Conservation (phyloP, 2,888 invertebrate species). For the Acanthococcus lagerstroemiae region DNA sequence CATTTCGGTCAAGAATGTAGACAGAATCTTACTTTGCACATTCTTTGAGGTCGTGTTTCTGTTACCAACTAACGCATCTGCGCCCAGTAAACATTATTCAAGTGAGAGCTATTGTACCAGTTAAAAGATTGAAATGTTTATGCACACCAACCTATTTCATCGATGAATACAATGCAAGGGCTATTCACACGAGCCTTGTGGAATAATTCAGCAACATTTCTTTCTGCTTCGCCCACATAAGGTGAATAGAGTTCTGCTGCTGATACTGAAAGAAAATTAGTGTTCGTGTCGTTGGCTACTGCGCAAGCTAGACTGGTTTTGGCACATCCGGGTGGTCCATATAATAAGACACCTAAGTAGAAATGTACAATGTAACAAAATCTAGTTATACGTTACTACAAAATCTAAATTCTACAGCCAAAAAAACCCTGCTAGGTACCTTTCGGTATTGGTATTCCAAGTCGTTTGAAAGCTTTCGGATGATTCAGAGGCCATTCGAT, state of each 20-base stretch:
- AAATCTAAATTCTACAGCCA: not conserved
- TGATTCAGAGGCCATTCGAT: conserved; percentile 51
- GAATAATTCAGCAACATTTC: conserved; percentile 49
- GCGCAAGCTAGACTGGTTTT: conserved; percentile 53
- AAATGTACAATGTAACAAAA: too few relatives aligned
- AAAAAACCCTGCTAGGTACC: conserved; percentile 39
- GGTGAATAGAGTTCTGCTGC: conserved; percentile 56
- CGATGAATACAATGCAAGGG: conserved; percentile 53
- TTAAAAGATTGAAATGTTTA: not conserved
- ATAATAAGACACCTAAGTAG: conserved; percentile 47
- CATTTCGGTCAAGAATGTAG: conserved; percentile 55
- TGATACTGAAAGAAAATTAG: conserved; percentile 45
- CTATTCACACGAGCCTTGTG: conserved; percentile 50
- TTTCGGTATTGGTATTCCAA: conserved; percentile 49
- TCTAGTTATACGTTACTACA: not conserved
- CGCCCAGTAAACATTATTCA: too few relatives aligned
- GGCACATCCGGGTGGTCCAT: conserved; percentile 58
- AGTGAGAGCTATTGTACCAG: too few relatives aligned
- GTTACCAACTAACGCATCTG: conserved; percentile 46
- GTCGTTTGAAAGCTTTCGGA: conserved; percentile 46
- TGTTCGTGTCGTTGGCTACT: conserved; percentile 46
- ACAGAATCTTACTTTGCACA: conserved; percentile 50
- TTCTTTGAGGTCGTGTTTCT: conserved; percentile 42
- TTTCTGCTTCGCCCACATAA: conserved; percentile 55
- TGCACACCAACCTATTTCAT: conserved; percentile 49